Evolutionary conservation across 2,888 invertebrate species (phyloP), one percentile per base, ranked within the genome.

Genomic region (Quadroppia sp.): DNA sequence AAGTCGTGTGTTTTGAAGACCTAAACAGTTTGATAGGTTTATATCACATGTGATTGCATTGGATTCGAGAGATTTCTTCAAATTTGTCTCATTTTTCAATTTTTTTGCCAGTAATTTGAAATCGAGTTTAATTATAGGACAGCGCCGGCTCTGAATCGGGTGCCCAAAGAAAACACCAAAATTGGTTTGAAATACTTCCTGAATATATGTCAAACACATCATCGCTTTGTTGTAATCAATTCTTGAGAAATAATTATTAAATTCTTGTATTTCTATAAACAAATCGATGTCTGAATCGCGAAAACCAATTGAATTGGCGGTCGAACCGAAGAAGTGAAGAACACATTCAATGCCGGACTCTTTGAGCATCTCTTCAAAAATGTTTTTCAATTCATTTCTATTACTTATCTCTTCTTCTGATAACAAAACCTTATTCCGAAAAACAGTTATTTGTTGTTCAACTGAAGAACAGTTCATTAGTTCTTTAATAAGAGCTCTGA

Each of bases 331-430:
- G 11, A 73, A 64, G 9, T 67, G 30, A 30, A 73, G 20, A 9
- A 32, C 17, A 48, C 73, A 73, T 4, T 36, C 1, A 42, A 73
- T 45, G 28, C 36, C 64, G 9, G 72, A 28, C 17, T 23, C 20
- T 30, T 45, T 36, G 25, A 71, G 28, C 15, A 40, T 40, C 20
- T 40, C 32, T 50, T 75, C 53, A 32, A 76, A 36, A 36, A 48
- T 85, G 81, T 56, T 7, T 23, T 7, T 56, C 11, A 56, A 23
- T 23, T 13, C 13, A 28, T 25, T 28, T 4, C 56, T 11, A 7
- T 56, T 56, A 23, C 13, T 11, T 7, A 20, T 6, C 4, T 56
- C 56, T 28, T 11, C 23, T 23, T 56, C 23, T 2, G 2, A 6
- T 13, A 56, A 13, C 4, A 56, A 23, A n/a, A 56, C 56, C 2